Evolutionary conservation across 2,888 invertebrate species (phyloP).

Genomic region (Platypus cylindrus): DNA sequence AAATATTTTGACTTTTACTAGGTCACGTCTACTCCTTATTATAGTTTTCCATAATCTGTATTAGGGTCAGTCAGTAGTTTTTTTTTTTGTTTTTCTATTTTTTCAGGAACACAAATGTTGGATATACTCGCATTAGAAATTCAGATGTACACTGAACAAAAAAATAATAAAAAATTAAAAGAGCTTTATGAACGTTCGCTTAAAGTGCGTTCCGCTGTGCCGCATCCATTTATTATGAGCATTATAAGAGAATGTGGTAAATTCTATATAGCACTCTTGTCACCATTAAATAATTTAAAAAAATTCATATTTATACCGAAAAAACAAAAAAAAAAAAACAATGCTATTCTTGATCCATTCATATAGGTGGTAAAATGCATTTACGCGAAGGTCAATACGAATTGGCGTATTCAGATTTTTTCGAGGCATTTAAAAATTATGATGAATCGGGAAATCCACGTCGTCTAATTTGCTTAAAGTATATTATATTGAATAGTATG

Average conservation of each 20-base stretch:
- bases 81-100: too few relatives aligned
- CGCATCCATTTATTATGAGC: slow-evolving; percentile 98
- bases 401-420: slow-evolving; percentile 98
- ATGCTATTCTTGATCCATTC: too few relatives aligned
- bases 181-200: slow-evolving; percentile 94
- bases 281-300: too few relatives aligned
- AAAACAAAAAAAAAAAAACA: too few relatives aligned
- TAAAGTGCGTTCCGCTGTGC: slow-evolving; percentile 96
- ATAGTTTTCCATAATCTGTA: too few relatives aligned
- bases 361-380: slow-evolving; percentile 86
- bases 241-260: slow-evolving; percentile 89
- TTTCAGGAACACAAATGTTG: slow-evolving; percentile 71
- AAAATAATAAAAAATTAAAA: slow-evolving; percentile 95
- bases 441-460: slow-evolving; percentile 96
- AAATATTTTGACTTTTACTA: too few relatives aligned
- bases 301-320: too few relatives aligned
- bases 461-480: slow-evolving; percentile 92
- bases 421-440: slow-evolving; percentile 98
- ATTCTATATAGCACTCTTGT: too few relatives aligned
- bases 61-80: too few relatives aligned
- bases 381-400: slow-evolving; percentile 95
- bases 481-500: slow-evolving; percentile 96
- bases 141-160: slow-evolving; percentile 99
- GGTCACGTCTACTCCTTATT: too few relatives aligned
- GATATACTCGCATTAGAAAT: slow-evolving; percentile 99